Evolutionary conservation across 2,113 vertebrate species (phyloP).

Genomic region (Gadus chalcogrammus): DNA sequence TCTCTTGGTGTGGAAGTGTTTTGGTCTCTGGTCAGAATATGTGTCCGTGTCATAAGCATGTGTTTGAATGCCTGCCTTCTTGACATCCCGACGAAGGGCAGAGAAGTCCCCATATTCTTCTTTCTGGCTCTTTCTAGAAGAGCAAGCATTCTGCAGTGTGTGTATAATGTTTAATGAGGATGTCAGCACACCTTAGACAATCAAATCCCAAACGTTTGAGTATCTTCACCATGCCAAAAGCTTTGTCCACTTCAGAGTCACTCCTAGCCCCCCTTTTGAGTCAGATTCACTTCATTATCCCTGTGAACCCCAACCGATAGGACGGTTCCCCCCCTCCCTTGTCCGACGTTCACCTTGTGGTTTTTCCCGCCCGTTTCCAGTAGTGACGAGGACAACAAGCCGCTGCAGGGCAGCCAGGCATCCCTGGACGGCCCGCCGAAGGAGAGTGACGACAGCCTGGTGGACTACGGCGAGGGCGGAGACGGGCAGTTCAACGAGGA

Average conservation of each 20-base stretch:
- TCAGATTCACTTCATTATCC: no score
- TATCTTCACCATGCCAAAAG: no score
- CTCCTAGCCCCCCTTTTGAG: no score
- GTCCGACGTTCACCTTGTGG: neutral
- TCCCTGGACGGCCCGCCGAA: constrained; percentile 95
- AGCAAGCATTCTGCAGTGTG: no score
- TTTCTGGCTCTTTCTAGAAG: no score
- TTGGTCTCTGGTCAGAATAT: constrained; percentile 35
- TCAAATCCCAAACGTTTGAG: no score
- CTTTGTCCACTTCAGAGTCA: no score
- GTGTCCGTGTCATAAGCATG: constrained; percentile 39
- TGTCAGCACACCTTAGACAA: no score
- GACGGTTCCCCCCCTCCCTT: neutral
- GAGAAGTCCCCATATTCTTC: no score
- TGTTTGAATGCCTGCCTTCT: constrained; percentile 29
- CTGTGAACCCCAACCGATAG: no score
- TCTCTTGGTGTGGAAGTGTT: constrained; percentile 5
- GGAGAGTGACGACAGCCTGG: constrained; percentile 96
- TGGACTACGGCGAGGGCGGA: constrained; percentile 94
- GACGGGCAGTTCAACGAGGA: constrained; percentile 98
- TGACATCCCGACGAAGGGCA: no score
- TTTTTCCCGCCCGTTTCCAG: constrained; percentile 34
- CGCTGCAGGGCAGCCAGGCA: constrained; percentile 94
- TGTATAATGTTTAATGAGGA: no score
- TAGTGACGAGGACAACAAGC: constrained; percentile 99